Conservation (phyloP, 2,797 vertebrate genomes). For the Sebastes ruberrimus region DNA sequence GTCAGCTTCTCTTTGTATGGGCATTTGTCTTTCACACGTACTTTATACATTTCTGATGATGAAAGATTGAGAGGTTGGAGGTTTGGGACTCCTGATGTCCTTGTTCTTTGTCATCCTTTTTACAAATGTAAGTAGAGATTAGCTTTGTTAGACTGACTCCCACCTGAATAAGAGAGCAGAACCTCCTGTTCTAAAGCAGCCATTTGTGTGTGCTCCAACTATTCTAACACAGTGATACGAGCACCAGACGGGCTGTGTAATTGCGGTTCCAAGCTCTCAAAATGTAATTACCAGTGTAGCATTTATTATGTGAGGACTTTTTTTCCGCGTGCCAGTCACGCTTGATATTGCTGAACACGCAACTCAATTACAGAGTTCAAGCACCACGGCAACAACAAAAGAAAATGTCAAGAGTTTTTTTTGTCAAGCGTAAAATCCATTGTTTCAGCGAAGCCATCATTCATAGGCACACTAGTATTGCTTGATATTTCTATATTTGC, state of each 20-base stretch:
- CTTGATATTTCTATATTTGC: background rate
- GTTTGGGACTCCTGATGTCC: background rate
- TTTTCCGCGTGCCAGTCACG: background rate
- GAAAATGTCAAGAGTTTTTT: background rate
- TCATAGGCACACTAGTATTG: background rate
- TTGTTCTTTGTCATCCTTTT: background rate
- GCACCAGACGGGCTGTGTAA: background rate
- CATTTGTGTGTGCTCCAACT: background rate
- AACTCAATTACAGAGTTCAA: constrained; percentile 23
- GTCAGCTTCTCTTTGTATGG: no score
- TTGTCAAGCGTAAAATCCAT: background rate
- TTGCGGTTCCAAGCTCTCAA: background rate
- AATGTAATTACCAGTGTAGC: constrained; percentile 4
- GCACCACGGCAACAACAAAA: background rate
- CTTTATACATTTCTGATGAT: no score
- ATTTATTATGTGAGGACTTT: background rate
- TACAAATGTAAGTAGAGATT: background rate
- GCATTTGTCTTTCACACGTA: no score
- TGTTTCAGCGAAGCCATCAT: background rate
- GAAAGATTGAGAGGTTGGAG: background rate
- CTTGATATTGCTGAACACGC: constrained; percentile 9
- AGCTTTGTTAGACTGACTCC: background rate
- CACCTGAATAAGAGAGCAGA: constrained; percentile 1
- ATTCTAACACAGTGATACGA: background rate
- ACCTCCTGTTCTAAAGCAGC: background rate